Evolutionary conservation across 2,113 vertebrate genomes (phyloP).

Genomic region (Eulemur macaco): DNA sequence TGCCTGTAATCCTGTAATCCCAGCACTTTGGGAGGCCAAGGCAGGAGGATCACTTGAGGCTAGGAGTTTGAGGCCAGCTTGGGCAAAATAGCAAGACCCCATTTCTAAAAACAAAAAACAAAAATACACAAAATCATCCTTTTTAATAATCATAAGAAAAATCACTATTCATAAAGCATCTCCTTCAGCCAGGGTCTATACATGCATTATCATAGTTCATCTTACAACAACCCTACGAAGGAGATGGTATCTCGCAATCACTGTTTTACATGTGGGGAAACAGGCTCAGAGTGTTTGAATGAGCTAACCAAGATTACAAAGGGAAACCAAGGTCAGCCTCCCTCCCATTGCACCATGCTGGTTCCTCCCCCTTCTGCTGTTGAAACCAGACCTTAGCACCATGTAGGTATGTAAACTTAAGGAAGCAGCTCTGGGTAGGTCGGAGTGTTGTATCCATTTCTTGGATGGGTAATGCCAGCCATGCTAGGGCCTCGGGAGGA

Average conservation of each 20-base stretch:
- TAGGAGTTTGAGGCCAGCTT: too few species aligned
- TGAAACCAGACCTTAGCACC: not conserved
- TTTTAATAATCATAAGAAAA: not conserved
- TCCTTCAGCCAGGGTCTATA: not conserved
- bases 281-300: not conserved
- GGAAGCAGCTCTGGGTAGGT: not conserved
- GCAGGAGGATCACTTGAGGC: too few species aligned
- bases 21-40: too few species aligned
- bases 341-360: not conserved
- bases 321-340: not conserved
- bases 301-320: not conserved
- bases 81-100: too few species aligned
- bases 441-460: not conserved
- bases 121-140: not conserved
- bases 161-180: not conserved
- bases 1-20: too few species aligned
- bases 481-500: not conserved
- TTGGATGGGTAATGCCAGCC: not conserved
- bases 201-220: not conserved
- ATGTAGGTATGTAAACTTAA: not conserved
- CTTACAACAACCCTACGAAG: not conserved
- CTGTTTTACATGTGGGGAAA: not conserved
- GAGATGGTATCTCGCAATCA: not conserved
- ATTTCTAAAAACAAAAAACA: too few species aligned
- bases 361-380: not conserved